Evolutionary conservation across 37 sponge, comb jelly and placozoan species (phyloP), one percentile per base, ranked within the genome.

Genomic region (Chondrilla cf. caribensis): DNA sequence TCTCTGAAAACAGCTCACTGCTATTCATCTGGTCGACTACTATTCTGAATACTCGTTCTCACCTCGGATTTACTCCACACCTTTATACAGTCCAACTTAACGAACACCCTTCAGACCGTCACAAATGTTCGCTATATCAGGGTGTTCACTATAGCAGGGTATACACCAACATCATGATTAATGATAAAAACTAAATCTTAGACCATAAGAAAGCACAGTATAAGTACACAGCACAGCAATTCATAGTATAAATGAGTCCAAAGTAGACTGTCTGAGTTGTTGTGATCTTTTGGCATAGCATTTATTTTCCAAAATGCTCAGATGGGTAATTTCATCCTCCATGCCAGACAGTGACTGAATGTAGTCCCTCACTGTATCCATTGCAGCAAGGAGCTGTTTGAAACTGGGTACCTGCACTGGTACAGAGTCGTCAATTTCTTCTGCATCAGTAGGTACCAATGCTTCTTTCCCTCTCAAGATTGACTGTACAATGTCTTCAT

Each of bases 61-160:
- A n/a, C n/a, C n/a, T n/a, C n/a, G n/a, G n/a, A n/a, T n/a, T n/a
- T n/a, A n/a, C n/a, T n/a, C n/a, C n/a, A n/a, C n/a, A n/a, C n/a
- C n/a, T n/a, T n/a, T n/a, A n/a, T n/a, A n/a, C n/a, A n/a, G n/a
- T n/a, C n/a, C n/a, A n/a, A n/a, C n/a, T n/a, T n/a, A 29, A 62
- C 64, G 29, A 62, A 62, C 64, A n/a, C 22, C 64, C 8, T 62
- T 28, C 7, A 7, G 64, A 62, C 64, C 29, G 64, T 4, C 25
- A 62, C 15, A 62, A n/a, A 62, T 7, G 25, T 62, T 62, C 64
- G 15, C 64, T 62, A 62, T 62, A 62, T 62, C 64, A 62, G 64
- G 64, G 64, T 62, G 64, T 62, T 62, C 64, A 62, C 64, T 62
- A 28, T 62, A 62, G 29, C 64, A 62, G 64, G 64, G 64, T 62